phyloP scores from a whole-genome alignment of 2,888 invertebrate genomes.

The Apotomis turbidana region DNA sequence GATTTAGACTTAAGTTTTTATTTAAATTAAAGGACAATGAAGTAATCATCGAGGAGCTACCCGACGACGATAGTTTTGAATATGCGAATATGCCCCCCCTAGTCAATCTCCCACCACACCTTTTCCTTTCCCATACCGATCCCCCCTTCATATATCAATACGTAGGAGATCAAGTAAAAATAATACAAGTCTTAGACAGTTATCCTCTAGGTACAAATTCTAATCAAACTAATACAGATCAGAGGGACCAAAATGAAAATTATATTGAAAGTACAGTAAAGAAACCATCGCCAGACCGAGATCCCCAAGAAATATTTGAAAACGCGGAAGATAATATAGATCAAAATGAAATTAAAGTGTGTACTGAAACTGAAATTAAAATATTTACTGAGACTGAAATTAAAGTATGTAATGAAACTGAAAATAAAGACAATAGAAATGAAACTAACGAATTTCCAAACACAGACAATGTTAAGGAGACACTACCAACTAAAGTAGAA shows the following conservation, averaged over 20 bases:
- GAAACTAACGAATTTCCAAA: slow-evolving; percentile 22
- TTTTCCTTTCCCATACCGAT: slow-evolving; percentile 73
- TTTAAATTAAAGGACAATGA: slow-evolving; percentile 81
- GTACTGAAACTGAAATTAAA: slow-evolving; percentile 41
- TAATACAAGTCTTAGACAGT: slow-evolving; percentile 74
- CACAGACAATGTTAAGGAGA: slow-evolving; percentile 41
- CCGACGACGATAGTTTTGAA: slow-evolving; percentile 75
- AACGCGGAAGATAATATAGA: slow-evolving; percentile 45
- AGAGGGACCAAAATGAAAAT: slow-evolving; percentile 60
- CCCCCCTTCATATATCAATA: slow-evolving; percentile 79
- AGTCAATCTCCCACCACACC: slow-evolving; percentile 65
- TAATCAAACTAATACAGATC: slow-evolving; percentile 59
- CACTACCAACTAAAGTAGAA: slow-evolving; percentile 43
- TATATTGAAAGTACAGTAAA: slow-evolving; percentile 42
- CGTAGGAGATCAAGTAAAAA: slow-evolving; percentile 74
- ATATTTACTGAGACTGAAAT: slow-evolving; percentile 15
- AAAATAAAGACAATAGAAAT: slow-evolving; percentile 43
- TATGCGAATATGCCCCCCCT: slow-evolving; percentile 78
- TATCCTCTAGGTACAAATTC: slow-evolving; percentile 65
- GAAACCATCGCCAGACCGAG: slow-evolving; percentile 16
- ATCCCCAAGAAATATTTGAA: slow-evolving; percentile 42
- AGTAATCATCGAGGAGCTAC: slow-evolving; percentile 81
- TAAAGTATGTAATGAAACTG: slow-evolving; percentile 34
- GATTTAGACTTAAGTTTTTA: slow-evolving; percentile 77
- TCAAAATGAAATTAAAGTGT: slow-evolving; percentile 27